Evolutionary conservation across 1,140 invertebrate genomes (phyloP).

Genomic region (Brachionus plicatilis): DNA sequence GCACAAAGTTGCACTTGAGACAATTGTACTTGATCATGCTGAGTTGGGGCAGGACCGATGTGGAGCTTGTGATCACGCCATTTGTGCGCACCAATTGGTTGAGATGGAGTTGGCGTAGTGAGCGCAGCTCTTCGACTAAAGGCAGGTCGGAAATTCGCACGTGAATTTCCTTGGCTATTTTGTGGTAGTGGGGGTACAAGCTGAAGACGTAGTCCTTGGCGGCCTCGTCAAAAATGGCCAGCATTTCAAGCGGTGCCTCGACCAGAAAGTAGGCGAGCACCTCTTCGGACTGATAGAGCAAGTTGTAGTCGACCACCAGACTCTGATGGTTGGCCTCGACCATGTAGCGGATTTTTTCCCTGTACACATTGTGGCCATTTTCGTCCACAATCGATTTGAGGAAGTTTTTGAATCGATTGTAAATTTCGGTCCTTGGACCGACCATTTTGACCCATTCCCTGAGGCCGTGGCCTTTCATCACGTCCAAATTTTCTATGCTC

Average conservation of each 20-base stretch:
- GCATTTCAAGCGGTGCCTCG: conserved; percentile 90
- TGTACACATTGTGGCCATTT: conserved; percentile 74
- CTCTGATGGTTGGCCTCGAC: conserved; percentile 77
- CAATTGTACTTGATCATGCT: conserved; percentile 95
- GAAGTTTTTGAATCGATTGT: conserved; percentile 92
- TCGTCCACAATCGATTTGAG: conserved; percentile 68
- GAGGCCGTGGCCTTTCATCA: conserved; percentile 78
- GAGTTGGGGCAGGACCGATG: conserved; percentile 88
- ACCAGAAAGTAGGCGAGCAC: conserved; percentile 91
- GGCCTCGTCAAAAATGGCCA: conserved; percentile 78
- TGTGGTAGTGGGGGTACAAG: conserved; percentile 91
- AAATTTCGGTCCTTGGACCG: conserved; percentile 89
- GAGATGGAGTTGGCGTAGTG: conserved; percentile 78
- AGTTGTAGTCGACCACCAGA: conserved; percentile 86
- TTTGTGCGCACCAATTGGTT: conserved; percentile 84
- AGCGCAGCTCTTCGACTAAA: conserved; percentile 84
- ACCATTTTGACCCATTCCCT: conserved; percentile 94
- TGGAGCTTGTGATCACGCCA: conserved; percentile 91
- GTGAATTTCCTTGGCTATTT: conserved; percentile 79
- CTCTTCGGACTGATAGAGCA: conserved; percentile 80
- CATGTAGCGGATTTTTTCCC: conserved; percentile 87
- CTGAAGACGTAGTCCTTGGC: conserved; percentile 86
- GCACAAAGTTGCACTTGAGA: conserved; percentile 83
- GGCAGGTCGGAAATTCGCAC: conserved; percentile 90
- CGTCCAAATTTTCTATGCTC: conserved; percentile 95